Evolutionary conservation across 2,888 invertebrate species (phyloP).

Genomic region (Lithophane ornitopus): DNA sequence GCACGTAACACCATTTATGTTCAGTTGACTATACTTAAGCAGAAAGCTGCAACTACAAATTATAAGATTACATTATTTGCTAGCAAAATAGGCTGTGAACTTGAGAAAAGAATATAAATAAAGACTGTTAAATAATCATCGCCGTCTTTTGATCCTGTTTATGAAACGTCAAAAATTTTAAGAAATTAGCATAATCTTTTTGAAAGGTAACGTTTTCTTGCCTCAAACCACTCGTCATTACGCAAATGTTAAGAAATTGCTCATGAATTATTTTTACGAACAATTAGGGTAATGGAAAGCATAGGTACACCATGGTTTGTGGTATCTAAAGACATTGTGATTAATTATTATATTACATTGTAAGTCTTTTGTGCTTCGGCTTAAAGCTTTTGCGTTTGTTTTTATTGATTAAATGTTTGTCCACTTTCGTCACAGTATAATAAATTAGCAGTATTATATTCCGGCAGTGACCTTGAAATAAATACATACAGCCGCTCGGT

Average conservation of each 20-base stretch:
- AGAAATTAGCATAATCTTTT: conserved; percentile 62
- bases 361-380: neutral
- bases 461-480: too few species aligned
- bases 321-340: neutral
- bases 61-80: neutral
- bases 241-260: conserved; percentile 34
- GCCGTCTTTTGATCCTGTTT: neutral
- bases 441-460: too few species aligned
- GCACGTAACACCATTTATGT: neutral
- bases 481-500: too few species aligned
- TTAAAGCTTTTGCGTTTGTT: neutral
- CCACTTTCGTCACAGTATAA: too few species aligned
- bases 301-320: conserved; percentile 9
- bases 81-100: too few species aligned
- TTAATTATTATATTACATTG: neutral
- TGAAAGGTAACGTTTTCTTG: conserved; percentile 55
- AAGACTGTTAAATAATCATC: neutral
- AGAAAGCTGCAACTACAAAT: neutral
- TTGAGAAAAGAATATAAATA: neutral
- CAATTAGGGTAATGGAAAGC: conserved; percentile 32
- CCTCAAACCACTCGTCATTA: conserved; percentile 40
- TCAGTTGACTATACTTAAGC: neutral
- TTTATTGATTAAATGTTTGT: neutral
- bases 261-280: conserved; percentile 34
- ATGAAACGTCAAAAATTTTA: conserved; percentile 44